Percentiles rank a stretch among this genome's conserved stretches.
These are phyloP conservation scores for Pangasius krempfi DNA, from an alignment of 2,797 vertebrate genomes.

Conservation along the genomic window DNA sequence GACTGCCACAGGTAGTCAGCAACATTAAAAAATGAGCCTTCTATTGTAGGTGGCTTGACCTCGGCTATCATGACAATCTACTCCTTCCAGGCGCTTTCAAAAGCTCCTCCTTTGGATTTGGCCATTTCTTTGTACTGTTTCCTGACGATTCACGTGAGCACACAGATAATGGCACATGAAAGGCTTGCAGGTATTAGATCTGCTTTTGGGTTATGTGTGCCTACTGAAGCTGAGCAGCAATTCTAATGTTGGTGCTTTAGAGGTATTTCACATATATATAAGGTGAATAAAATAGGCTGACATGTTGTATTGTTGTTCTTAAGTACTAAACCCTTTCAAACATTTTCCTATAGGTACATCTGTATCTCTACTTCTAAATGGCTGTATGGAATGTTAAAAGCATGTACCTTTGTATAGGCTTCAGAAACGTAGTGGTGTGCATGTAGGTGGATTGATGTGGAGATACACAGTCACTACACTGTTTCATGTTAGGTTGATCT, in stretches of 20 bases:
- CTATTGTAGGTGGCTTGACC: slow-evolving; percentile 2
- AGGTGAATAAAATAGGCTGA: neutral
- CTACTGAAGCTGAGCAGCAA: neutral
- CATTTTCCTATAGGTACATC: neutral
- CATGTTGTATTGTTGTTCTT: too few species aligned
- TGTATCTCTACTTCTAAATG: neutral
- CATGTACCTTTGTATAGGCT: slow-evolving; percentile 40
- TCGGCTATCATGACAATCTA: neutral
- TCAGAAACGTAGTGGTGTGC: slow-evolving; percentile 35
- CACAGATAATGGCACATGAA: slow-evolving; percentile 3
- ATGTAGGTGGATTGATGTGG: slow-evolving; percentile 56
- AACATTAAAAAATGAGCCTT: neutral
- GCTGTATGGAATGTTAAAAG: slow-evolving; percentile 29
- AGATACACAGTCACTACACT: slow-evolving; percentile 51
- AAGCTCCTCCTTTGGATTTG: neutral
- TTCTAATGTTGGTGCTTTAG: neutral
- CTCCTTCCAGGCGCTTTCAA: neutral
- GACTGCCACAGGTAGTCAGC: neutral
- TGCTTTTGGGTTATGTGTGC: neutral
- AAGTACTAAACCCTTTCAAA: neutral
- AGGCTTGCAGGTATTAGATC: neutral
- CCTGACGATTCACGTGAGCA: neutral
- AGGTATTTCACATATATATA: neutral
- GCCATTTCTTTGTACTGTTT: neutral
- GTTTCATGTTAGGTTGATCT: slow-evolving; percentile 59